phyloP scores from a whole-genome alignment of 2,797 vertebrate genomes.

The Pseudomugil gertrudae region DNA sequence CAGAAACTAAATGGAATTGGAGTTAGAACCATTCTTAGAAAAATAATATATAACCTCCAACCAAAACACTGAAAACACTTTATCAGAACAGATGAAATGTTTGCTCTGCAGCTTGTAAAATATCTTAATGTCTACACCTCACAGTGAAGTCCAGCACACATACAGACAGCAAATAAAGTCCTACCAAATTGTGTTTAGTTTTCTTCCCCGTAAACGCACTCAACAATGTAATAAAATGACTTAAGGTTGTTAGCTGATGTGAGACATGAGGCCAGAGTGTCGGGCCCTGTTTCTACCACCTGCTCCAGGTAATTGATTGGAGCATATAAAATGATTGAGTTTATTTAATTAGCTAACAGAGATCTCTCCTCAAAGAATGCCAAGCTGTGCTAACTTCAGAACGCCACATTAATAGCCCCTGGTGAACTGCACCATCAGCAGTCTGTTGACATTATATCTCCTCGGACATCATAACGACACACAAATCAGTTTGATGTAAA shows the following conservation, averaged over 20 bases:
- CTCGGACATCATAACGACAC: constrained; percentile 68
- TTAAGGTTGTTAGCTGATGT: constrained; percentile 66
- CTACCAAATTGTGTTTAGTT: constrained; percentile 45
- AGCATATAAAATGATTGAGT: constrained; percentile 74
- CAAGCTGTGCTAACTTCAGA: constrained; percentile 47
- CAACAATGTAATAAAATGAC: constrained; percentile 70
- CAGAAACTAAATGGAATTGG: too few relatives aligned
- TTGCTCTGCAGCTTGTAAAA: constrained; percentile 9
- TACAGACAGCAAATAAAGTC: constrained; percentile 36
- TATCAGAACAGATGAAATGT: constrained; percentile 2
- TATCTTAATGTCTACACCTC: constrained; percentile 10
- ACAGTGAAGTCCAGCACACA: constrained; percentile 7
- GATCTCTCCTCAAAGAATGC: constrained; percentile 51
- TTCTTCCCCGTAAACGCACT: constrained; percentile 63
- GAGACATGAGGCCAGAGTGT: constrained; percentile 65
- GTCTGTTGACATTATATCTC: constrained; percentile 68
- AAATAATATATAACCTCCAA: too few relatives aligned
- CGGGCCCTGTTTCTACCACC: constrained; percentile 61
- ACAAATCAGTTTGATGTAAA: constrained; percentile 77
- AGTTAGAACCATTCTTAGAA: too few relatives aligned
- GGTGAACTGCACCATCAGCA: constrained; percentile 70
- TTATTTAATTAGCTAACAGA: constrained; percentile 82
- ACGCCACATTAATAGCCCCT: constrained; percentile 58
- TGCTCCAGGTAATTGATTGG: constrained; percentile 82
- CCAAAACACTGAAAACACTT: neutral